A percentile compares a stretch with the other conserved stretches of the same genome.
These are phyloP conservation scores for Omphaloscelis lunosa DNA, from an alignment of 2,888 invertebrate genomes.

Conservation along the genomic window DNA sequence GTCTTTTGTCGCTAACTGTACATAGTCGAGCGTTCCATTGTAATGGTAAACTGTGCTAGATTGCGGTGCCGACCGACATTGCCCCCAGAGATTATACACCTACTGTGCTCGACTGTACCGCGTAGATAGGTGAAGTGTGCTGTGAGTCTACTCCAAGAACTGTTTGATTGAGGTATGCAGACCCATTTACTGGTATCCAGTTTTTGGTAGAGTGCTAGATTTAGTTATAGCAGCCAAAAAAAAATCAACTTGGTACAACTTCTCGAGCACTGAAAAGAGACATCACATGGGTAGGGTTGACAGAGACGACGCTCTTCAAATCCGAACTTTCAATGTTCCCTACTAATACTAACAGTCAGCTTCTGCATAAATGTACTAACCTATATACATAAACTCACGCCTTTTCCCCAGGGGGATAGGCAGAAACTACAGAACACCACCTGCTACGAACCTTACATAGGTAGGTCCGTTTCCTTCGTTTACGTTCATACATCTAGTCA, in stretches of 20 bases:
- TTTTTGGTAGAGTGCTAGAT: neutral
- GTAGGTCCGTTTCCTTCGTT: neutral
- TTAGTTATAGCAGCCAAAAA: no score
- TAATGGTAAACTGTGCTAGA: conserved; percentile 71
- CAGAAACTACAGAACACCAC: neutral
- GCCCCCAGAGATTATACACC: conserved; percentile 69
- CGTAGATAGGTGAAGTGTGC: conserved; percentile 48
- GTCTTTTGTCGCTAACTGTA: conserved; percentile 70
- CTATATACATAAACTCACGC: neutral
- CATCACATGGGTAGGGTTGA: neutral
- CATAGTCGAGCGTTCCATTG: conserved; percentile 67
- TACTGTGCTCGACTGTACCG: conserved; percentile 61
- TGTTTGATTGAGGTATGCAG: conserved; percentile 17
- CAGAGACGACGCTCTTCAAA: neutral
- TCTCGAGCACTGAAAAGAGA: neutral
- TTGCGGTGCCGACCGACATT: conserved; percentile 66
- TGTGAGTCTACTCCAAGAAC: conserved; percentile 18
- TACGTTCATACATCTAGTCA: neutral
- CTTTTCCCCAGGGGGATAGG: no score
- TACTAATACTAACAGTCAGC: neutral
- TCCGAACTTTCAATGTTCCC: neutral
- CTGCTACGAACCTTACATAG: no score
- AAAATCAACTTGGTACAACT: no score
- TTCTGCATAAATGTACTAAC: neutral
- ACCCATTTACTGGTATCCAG: conserved; percentile 7